phyloP scores from a whole-genome alignment of 2,797 vertebrate genomes.

The Artibeus lituratus region DNA sequence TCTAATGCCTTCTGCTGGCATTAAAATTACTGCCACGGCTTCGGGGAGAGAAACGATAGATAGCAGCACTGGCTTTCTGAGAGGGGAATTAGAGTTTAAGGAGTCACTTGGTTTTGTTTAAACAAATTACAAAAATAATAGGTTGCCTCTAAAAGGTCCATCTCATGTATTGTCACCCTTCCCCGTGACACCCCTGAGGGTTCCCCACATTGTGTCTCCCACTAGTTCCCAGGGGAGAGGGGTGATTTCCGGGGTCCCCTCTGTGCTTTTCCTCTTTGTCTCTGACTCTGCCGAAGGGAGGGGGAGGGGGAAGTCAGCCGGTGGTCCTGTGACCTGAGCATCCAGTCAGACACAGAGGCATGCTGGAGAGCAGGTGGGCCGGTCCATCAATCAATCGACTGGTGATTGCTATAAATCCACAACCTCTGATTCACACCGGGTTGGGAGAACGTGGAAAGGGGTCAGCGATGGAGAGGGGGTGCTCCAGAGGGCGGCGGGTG shows the following conservation, averaged over 20 bases:
- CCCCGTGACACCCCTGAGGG: neutral
- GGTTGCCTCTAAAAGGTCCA: slow-evolving; percentile 70
- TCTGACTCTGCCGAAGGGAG: neutral
- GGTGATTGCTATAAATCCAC: neutral
- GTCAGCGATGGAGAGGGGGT: neutral
- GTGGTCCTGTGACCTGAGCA: neutral
- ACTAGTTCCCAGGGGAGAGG: rapidly evolving
- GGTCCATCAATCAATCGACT: neutral
- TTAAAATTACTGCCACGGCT: slow-evolving; percentile 63
- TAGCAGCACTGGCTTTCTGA: slow-evolving; percentile 34
- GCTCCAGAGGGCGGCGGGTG: neutral
- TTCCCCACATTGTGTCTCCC: neutral
- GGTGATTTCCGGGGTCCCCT: neutral
- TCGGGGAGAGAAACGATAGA: slow-evolving; percentile 47
- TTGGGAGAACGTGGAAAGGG: neutral
- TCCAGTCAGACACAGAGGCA: neutral
- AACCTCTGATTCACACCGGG: neutral
- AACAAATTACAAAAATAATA: slow-evolving; percentile 71
- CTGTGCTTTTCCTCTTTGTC: neutral
- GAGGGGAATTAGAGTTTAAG: slow-evolving; percentile 67
- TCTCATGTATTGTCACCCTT: slow-evolving; percentile 50
- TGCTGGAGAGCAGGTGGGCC: neutral
- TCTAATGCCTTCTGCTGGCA: slow-evolving; percentile 59
- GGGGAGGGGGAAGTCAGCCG: neutral
- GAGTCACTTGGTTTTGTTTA: slow-evolving; percentile 68